Base-by-base conservation (phyloP, 2,113 vertebrate genomes). In the Pogona vitticeps region DNA sequence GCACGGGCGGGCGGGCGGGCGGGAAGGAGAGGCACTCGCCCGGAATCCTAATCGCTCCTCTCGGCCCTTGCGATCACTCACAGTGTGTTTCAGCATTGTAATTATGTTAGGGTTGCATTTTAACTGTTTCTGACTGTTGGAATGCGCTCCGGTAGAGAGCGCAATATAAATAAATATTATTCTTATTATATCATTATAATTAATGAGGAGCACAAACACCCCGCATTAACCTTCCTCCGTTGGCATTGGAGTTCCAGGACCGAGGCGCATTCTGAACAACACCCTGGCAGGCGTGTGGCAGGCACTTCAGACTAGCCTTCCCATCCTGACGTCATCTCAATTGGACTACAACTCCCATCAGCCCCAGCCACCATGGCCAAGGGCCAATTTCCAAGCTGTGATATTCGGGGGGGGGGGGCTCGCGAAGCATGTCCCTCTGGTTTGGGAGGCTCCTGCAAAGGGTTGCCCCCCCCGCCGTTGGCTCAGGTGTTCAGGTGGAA, bases 21-120 rank as follows among this genome's bases (percentile, higher is more conserved):
- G 38, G 71, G 71, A n/a, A 76, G 71, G 71, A 75, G 70, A 46
- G 13, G 23, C 7, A 58, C 70, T 46, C 10, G 68, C 85, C 12
- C 20, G 68, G 85, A 86, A 86, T 86, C 70, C 85, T 81, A 86
- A 86, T 86, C 10, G 78, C 28, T 65, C 38, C 26, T 52, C 46
- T 52, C 20, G 10, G 56, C 85, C 85, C 21, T 36, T 10, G 36
- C 68, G 36, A 52, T 42, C 1, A n/a, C n/a, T n/a, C n/a, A n/a
- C n/a, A n/a, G n/a, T n/a, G n/a, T n/a, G n/a, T n/a, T n/a, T n/a
- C n/a, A n/a, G n/a, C n/a, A n/a, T n/a, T n/a, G n/a, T n/a, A n/a
- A n/a, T n/a, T n/a, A n/a, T n/a, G n/a, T n/a, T n/a, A n/a, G n/a
- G n/a, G n/a, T n/a, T n/a, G n/a, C n/a, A n/a, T n/a, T n/a, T n/a